Evolutionary conservation across 2,113 vertebrate genomes (phyloP), one percentile per base, ranked within the genome.

Genomic region (Dipodomys stephensi): DNA sequence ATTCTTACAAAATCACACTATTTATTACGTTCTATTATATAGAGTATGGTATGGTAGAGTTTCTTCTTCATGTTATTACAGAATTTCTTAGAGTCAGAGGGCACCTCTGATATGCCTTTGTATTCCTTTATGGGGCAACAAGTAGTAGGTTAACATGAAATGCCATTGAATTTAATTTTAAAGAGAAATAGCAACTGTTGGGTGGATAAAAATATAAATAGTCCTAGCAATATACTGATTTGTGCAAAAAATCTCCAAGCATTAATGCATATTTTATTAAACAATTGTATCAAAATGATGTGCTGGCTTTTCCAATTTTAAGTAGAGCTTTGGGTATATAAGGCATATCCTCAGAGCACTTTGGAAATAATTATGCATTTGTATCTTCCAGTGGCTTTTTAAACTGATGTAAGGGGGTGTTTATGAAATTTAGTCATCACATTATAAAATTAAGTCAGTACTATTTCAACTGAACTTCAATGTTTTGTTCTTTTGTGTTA

Each of bases 231-330:
- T 86, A 60, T 28, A 30, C 28, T 82, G 39, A 71, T 35, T 92
- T 84, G 74, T 22, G 4, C 44, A 27, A 11, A 92, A 30, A 20
- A 77, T 93, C 67, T 93, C 91, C 32, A 88, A 81, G 81, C 19
- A 72, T 82, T 49, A 88, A 5, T 20, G 12, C 92, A 15, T 94
- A 91, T 97, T 98, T 94, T n/a, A 67, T 68, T 87, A 92, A 96
- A 85, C 79, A 89, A 69, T 95, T 91, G 39, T 92, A 53, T 79
- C 49, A 93, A 96, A 96, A 87, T 92, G 67, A 46, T 28, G 57
- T 85, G 18, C 35, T 94, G 88, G 60, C 76, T 87, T 97, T 98
- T 92, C 96, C 25, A 68, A 53, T 97, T 97, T 96, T 93, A 68
- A 73, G 39, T 92, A 32, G n/a, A 92, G n/a, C 78, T 80, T 73